phyloP scores from a whole-genome alignment of 2,888 invertebrate genomes.

The Gandaritis pyraliata region DNA sequence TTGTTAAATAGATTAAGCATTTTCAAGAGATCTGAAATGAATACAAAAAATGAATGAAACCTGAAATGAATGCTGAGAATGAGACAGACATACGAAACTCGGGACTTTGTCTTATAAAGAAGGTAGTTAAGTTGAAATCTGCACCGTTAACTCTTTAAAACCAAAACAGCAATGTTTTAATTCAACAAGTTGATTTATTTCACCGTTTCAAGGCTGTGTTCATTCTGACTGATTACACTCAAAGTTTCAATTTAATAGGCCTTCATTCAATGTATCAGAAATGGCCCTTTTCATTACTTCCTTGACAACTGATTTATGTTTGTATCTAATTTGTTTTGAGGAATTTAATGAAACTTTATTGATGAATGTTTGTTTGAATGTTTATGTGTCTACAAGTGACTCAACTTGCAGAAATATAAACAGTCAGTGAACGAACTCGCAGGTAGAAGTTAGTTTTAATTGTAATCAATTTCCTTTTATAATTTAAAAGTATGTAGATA shows the following conservation, averaged over 20 bases:
- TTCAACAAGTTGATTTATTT: slow-evolving; percentile 32
- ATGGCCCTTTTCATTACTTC: slow-evolving; percentile 20
- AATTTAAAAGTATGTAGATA: too few relatives aligned
- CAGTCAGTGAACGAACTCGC: too few relatives aligned
- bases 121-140: neutral
- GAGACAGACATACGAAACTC: too few relatives aligned
- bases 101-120: too few relatives aligned
- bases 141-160: neutral
- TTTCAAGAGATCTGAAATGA: neutral
- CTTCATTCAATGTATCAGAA: slow-evolving; percentile 12
- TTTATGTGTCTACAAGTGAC: too few relatives aligned
- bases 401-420: too few relatives aligned
- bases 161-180: slow-evolving; percentile 23
- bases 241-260: slow-evolving; percentile 40
- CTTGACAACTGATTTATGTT: slow-evolving; percentile 4
- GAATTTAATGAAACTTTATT: too few relatives aligned
- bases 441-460: too few relatives aligned
- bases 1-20: neutral
- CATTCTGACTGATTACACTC: slow-evolving; percentile 38
- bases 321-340: too few relatives aligned
- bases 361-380: too few relatives aligned
- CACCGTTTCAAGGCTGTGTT: slow-evolving; percentile 29
- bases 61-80: too few relatives aligned
- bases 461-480: too few relatives aligned
- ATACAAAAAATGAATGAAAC: neutral